Evolutionary conservation across 1,140 invertebrate genomes (phyloP).

Genomic region (Drosophila takahashii): DNA sequence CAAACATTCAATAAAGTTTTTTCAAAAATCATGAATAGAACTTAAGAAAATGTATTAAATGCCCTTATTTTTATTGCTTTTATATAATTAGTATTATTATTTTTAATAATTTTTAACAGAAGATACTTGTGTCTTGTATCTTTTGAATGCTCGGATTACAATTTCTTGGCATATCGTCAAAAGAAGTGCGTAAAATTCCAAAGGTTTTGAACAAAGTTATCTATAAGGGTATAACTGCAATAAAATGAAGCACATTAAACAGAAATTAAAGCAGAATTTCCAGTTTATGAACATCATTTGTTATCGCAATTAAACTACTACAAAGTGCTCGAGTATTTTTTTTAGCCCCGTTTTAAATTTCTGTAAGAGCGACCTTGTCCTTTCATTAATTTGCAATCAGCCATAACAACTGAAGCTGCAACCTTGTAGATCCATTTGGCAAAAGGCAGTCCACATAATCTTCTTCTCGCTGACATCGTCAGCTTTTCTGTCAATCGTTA

Average conservation of each 20-base stretch:
- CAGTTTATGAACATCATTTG: background rate
- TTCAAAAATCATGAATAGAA: too few species aligned
- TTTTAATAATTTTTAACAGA: too few species aligned
- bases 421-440: constrained; percentile 41
- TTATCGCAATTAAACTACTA: constrained; percentile 1
- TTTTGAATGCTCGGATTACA: too few species aligned
- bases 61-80: too few species aligned
- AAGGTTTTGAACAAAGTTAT: background rate
- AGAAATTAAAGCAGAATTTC: background rate
- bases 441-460: constrained; percentile 29
- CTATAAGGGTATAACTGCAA: background rate
- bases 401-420: constrained; percentile 40
- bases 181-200: background rate
- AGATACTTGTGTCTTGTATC: too few species aligned
- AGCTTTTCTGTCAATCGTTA: constrained; percentile 41
- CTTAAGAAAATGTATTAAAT: too few species aligned
- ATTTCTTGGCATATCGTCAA: too few species aligned
- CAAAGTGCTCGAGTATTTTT: background rate
- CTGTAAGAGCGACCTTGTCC: constrained; percentile 29
- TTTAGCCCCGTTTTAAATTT: constrained; percentile 8
- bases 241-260: background rate
- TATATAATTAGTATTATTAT: too few species aligned
- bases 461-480: constrained; percentile 1
- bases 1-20: too few species aligned
- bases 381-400: constrained; percentile 43